These are phyloP conservation scores for Geranospiza caerulescens DNA, from an alignment of 2,797 vertebrate genomes.

Conservation along the genomic window DNA sequence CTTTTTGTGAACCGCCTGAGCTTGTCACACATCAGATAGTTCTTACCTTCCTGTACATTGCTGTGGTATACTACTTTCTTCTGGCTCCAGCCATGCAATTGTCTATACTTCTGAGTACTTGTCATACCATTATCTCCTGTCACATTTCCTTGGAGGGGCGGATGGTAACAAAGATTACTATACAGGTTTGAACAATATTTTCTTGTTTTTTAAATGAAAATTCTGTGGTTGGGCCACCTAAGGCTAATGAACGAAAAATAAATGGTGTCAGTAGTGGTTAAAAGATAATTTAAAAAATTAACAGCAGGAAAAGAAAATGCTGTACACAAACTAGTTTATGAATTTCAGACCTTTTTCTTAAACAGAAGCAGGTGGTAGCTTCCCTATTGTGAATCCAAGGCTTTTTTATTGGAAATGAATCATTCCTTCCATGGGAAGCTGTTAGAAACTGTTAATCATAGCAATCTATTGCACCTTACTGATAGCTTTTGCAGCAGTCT, in stretches of 20 bases:
- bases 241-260: neutral
- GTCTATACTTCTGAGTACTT: neutral
- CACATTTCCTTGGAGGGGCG: neutral
- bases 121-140: neutral
- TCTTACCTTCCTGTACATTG: neutral
- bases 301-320: neutral
- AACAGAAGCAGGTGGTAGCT: neutral
- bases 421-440: neutral
- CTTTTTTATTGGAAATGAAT: conserved; percentile 16
- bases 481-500: neutral
- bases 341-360: neutral
- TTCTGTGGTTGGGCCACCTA: neutral
- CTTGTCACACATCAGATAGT: neutral
- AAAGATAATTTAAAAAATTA: conserved; percentile 8
- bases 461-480: neutral
- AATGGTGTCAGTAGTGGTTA: neutral
- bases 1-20: neutral
- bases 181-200: neutral
- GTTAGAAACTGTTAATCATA: neutral
- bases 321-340: neutral
- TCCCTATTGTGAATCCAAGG: neutral
- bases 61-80: neutral
- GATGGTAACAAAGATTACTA: neutral
- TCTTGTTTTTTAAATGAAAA: neutral
- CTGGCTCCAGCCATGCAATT: neutral